These are phyloP conservation scores for Calephelis virginiensis DNA, from an alignment of 1,140 invertebrate species.

Conservation along the genomic window DNA sequence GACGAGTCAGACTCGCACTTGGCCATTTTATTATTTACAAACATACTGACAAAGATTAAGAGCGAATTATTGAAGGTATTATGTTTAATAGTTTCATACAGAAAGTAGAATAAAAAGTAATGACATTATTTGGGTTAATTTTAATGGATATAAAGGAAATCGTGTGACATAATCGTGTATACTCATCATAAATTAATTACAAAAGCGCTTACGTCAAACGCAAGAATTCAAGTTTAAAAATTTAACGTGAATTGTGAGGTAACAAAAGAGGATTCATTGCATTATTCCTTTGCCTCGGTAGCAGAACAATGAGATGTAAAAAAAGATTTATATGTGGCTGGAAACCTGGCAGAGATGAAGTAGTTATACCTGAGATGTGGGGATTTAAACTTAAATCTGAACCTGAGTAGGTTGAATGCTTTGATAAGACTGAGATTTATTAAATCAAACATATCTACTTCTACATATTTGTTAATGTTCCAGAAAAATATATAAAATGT, in stretches of 20 bases:
- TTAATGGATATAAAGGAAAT: too few relatives aligned
- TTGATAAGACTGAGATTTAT: background rate
- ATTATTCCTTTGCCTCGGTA: conserved; percentile 15
- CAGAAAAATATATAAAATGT: too few relatives aligned
- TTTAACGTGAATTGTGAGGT: conserved; percentile 13
- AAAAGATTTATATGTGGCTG: conserved; percentile 15
- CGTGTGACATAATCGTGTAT: background rate
- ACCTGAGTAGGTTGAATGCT: background rate
- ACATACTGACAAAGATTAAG: too few relatives aligned
- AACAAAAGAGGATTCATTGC: conserved; percentile 15
- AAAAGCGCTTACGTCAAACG: conserved; percentile 10
- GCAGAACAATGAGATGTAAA: conserved; percentile 15
- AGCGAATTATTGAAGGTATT: too few relatives aligned
- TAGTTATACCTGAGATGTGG: conserved; percentile 7
- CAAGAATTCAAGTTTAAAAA: conserved; percentile 17
- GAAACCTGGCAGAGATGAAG: conserved; percentile 15
- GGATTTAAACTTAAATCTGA: conserved; percentile 3
- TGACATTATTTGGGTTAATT: too few relatives aligned
- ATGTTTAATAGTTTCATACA: too few relatives aligned
- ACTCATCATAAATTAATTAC: conserved; percentile 8
- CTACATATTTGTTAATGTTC: too few relatives aligned
- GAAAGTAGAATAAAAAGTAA: too few relatives aligned
- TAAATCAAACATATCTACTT: too few relatives aligned
- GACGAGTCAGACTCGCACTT: too few relatives aligned
- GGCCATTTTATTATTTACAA: too few relatives aligned